A percentile compares a stretch with the other conserved stretches of the same genome.
Evolutionary conservation across 2,888 invertebrate genomes (phyloP).

Genomic region (Clitarchus hookeri): DNA sequence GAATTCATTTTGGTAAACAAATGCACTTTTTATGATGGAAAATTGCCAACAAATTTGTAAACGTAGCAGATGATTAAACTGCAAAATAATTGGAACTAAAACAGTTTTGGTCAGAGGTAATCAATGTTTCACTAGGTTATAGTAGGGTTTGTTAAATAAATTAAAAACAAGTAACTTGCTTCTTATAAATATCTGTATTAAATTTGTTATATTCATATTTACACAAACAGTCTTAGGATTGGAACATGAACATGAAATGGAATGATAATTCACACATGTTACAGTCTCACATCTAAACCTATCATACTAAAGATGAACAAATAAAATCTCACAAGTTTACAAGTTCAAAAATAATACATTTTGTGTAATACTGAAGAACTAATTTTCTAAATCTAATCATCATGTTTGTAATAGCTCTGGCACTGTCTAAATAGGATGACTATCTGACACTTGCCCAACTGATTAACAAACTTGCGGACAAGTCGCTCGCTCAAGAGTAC

Average conservation of each 20-base stretch:
- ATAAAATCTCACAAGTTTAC: background rate
- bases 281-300: background rate
- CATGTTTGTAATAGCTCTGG: slow-evolving; percentile 19
- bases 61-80: no score
- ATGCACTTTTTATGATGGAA: no score
- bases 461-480: slow-evolving; percentile 18
- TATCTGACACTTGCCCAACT: slow-evolving; percentile 19
- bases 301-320: background rate
- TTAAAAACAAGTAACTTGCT: background rate
- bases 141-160: no score
- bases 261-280: background rate
- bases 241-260: background rate
- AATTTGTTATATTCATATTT: background rate
- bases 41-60: no score
- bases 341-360: background rate
- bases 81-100: no score
- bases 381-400: background rate
- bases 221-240: background rate
- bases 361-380: background rate
- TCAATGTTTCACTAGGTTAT: no score
- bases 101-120: no score
- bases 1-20: no score
- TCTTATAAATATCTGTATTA: background rate
- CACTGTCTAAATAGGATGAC: slow-evolving; percentile 1
- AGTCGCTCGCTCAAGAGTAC: slow-evolving; percentile 9